Conservation (phyloP, 2,888 invertebrate species). For the Metacarcinus magister region DNA sequence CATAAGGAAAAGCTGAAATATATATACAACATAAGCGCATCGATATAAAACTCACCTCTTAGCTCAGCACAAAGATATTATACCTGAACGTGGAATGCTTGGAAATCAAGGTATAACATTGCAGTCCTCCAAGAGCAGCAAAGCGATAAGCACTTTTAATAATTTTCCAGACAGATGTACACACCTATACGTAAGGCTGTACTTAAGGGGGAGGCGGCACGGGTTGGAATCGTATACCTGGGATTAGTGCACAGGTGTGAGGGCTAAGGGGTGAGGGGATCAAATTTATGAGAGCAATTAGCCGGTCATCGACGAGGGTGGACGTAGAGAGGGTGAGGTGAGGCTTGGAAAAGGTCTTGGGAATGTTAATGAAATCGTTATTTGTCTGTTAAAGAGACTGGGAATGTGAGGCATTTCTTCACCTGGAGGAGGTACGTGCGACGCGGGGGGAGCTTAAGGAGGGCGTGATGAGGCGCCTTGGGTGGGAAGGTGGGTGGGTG, state of each 20-base stretch:
- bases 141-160: background rate
- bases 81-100: background rate
- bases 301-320: constrained; percentile 7
- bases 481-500: background rate
- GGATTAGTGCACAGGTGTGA: constrained; percentile 11
- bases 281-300: constrained; percentile 27
- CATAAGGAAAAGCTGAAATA: background rate
- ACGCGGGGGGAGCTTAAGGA: background rate
- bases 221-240: constrained; percentile 1
- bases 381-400: background rate
- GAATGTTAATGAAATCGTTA: constrained; percentile 32
- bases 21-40: background rate
- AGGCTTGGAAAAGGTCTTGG: background rate
- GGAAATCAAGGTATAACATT: background rate
- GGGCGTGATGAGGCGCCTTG: background rate
- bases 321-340: background rate
- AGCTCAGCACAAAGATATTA: background rate
- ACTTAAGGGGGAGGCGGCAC: background rate
- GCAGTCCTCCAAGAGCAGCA: background rate
- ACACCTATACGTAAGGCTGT: background rate
- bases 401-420: background rate
- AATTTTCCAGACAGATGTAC: background rate
- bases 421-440: background rate
- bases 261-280: background rate
- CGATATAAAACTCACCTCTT: background rate